Percentiles rank a stretch among this genome's conserved stretches.
These are phyloP conservation scores for Lordiphosa andalusiaca DNA, from an alignment of 2,888 invertebrate species.

Conservation along the genomic window DNA sequence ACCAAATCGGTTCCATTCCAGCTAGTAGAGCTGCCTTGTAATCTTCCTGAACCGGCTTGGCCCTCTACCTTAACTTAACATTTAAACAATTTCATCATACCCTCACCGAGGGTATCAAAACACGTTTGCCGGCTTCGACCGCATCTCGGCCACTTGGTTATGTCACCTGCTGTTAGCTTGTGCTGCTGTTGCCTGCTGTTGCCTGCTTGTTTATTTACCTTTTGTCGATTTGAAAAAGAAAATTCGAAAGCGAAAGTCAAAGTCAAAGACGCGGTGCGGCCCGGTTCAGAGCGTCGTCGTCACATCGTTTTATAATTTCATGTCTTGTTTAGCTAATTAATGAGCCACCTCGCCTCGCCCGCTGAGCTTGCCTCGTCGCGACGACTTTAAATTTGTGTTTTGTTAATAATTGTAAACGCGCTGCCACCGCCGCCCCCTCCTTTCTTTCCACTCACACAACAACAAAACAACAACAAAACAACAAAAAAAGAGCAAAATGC, in stretches of 20 bases:
- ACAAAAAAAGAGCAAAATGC: conserved; percentile 14
- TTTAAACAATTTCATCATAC: too few relatives aligned
- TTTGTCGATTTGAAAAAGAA: conserved; percentile 61
- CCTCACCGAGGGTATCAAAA: neutral
- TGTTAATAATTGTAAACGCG: conserved; percentile 45
- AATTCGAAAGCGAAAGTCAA: conserved; percentile 76
- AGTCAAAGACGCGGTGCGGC: conserved; percentile 62
- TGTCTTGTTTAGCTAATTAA: conserved; percentile 53
- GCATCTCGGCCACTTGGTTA: conserved; percentile 69
- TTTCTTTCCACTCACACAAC: too few relatives aligned
- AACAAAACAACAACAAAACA: too few relatives aligned
- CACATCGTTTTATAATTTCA: conserved; percentile 60
- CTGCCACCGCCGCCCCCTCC: too few relatives aligned
- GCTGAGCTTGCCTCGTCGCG: neutral
- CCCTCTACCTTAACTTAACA: conserved; percentile 1
- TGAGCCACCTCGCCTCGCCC: conserved; percentile 27
- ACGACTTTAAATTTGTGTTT: conserved; percentile 23
- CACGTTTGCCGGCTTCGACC: conserved; percentile 7
- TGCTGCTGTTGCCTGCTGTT: conserved; percentile 20
- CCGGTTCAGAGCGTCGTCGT: conserved; percentile 26
- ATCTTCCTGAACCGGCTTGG: conserved; percentile 1
- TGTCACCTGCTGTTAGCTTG: conserved; percentile 48
- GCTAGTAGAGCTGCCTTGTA: too few relatives aligned
- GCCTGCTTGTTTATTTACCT: conserved; percentile 58
- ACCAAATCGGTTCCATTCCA: too few relatives aligned